Base-by-base conservation (phyloP, 2,888 invertebrate genomes). In the Steinernema scapterisci region DNA sequence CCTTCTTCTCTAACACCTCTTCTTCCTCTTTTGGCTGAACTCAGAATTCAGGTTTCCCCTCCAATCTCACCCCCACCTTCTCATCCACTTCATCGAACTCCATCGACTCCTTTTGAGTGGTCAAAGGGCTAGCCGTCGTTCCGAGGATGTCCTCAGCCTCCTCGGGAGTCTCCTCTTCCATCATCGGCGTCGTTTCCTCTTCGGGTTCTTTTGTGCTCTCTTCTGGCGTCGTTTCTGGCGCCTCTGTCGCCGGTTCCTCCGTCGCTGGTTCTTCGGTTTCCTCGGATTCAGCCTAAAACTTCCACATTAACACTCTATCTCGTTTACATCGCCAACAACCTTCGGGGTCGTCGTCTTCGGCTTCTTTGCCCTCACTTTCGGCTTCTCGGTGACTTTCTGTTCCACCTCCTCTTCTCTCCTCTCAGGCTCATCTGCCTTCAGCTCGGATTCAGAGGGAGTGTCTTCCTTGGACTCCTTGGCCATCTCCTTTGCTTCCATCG, bases 371-470 rank as follows among this genome's bases (percentile, higher is more conserved):
- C 38, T 27, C 11, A 38, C 38, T 13, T 63, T 63, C 63, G 63
- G 63, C 63, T 63, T 63, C 63, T 63, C 63, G 31, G 63, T 31
- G 2, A 63, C 63, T 31, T 63, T 63, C 63, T 63, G 63, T 16
- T 27, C 63, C 9, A 63, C 63, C 63, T 63, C 63, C 63, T 63
- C 63, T 31, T 9, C 11, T 27, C 31, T 63, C 38, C 31, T 9
- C 63, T 63, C 63, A 11, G 63, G 63, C 38, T 63, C 63, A 27
- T 63, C 63, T 7, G 63, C 63, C 38, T 63, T 63, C 63, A 16
- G 11, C 31, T 21, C 16, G 25, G 21, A 16, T 27, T 27, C 54
- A 5, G 6, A 9, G 19, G 7, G 7, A 6, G 9, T 25, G 16
- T 63, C 63, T 31, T 63, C 48, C 13, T 21, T 27, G 27, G 16